Percentiles rank a stretch among this genome's conserved stretches.
Conservation (phyloP, 2,888 invertebrate species). For the Caprella mutica region DNA sequence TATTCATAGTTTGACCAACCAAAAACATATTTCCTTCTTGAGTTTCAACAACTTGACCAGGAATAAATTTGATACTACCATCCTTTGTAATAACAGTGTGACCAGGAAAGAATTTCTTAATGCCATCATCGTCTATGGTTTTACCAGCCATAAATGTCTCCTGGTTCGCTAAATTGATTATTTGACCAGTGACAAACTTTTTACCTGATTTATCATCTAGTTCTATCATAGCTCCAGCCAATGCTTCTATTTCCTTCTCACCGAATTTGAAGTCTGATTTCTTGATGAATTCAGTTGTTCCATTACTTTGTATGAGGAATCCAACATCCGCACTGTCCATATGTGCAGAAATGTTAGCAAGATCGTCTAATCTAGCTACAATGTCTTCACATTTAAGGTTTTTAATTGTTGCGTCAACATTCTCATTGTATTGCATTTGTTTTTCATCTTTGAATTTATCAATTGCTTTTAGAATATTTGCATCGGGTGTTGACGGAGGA, state of each 20-base stretch:
- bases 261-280: constrained; percentile 12
- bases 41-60: constrained; percentile 26
- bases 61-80: constrained; percentile 29
- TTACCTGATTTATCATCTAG: constrained; percentile 15
- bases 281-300: constrained; percentile 14
- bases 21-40: constrained; percentile 17
- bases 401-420: constrained; percentile 16
- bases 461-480: constrained; percentile 15
- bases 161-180: constrained; percentile 55
- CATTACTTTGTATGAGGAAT: constrained; percentile 21
- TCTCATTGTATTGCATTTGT: constrained; percentile 18
- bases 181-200: constrained; percentile 44
- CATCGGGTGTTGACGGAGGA: constrained; percentile 16
- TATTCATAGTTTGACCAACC: constrained; percentile 23
- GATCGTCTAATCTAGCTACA: constrained; percentile 21
- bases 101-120: constrained; percentile 37
- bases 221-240: constrained; percentile 24
- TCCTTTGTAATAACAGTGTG: constrained; percentile 29
- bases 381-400: constrained; percentile 11
- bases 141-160: constrained; percentile 53
- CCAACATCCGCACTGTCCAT: constrained; percentile 20
- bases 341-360: constrained; percentile 14
- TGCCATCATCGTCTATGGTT: constrained; percentile 49
- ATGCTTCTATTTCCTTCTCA: constrained; percentile 7
- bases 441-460: constrained; percentile 10